phyloP scores from a whole-genome alignment of 2,888 invertebrate species.

The Orthosia gracilis region DNA sequence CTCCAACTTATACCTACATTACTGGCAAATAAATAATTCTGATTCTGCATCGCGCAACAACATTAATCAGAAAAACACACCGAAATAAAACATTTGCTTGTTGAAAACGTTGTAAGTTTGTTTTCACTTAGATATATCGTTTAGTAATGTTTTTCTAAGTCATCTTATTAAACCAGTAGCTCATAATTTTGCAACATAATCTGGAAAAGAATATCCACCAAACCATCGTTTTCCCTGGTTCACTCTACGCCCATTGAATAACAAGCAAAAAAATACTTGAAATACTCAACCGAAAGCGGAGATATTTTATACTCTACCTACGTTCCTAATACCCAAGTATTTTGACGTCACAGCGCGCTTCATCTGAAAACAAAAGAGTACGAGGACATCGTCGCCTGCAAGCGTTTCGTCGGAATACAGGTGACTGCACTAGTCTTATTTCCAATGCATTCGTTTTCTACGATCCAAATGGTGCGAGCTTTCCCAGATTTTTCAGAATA shows the following conservation, averaged over 20 bases:
- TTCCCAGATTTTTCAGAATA: slow-evolving; percentile 20
- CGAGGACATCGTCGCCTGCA: slow-evolving; percentile 28
- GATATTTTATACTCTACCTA: not conserved
- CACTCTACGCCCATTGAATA: not conserved
- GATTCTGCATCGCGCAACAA: no score
- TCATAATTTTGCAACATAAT: no score
- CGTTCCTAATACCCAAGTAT: slow-evolving; percentile 13
- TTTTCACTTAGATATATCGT: no score
- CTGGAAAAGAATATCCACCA: not conserved
- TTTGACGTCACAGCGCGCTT: slow-evolving; percentile 18
- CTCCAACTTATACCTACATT: no score
- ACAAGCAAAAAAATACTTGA: not conserved
- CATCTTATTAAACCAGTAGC: no score
- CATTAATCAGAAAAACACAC: no score
- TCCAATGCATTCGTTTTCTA: slow-evolving; percentile 51
- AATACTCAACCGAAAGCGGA: not conserved
- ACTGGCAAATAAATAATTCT: no score
- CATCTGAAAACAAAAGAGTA: slow-evolving; percentile 47
- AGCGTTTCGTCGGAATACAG: slow-evolving; percentile 24
- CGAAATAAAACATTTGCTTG: no score
- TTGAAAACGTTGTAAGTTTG: no score
- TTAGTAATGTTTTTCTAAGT: no score
- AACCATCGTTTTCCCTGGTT: not conserved
- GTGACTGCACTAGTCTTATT: slow-evolving; percentile 57
- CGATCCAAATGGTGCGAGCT: slow-evolving; percentile 31